Base-by-base conservation (phyloP, 2,888 invertebrate species). In the Athalia circularis region DNA sequence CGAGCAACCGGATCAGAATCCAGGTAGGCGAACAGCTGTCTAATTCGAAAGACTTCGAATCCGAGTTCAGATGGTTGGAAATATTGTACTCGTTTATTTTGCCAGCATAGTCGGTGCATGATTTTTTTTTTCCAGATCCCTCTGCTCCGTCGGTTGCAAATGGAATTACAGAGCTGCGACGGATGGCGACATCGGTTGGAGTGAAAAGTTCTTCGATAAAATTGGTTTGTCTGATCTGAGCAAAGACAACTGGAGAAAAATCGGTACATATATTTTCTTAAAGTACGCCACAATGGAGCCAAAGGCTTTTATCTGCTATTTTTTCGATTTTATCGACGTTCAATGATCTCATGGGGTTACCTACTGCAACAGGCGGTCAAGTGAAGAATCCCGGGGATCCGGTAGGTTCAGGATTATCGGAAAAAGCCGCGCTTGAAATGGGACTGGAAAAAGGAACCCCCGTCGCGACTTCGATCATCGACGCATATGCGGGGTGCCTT, bases 401-500 rank as follows among this genome's bases (percentile, higher is more conserved):
- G 0, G 94, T 96, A 85, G 96, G 95, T 3, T 86, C 87, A 0
- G 94, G 95, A 52, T 87, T 97, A 50, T 93, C 93, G 8, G 83
- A 87, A 57, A 89, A 91, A 81, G 94, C 95, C 59, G 97, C 98
- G 2, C 83, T 87, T 45, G 93, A 93, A 83, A 90, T 98, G 77
- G 95, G 95, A 3, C 91, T 99, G 7, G 84, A 90, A 11, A 91
- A 93, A 6, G 94, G 95, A 8, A 97, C 95, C 15, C 93, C 96
- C 6, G 97, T 99, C 2, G 97, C 95, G 5, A 93, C 96, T 11
- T 97, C 98, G 0, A 93, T 98, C 80, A 98, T 99, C 83, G 99
- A 99, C 91, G 99, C 99, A 0, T 98, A 99, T 91, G 97, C 98
- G 76, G 99, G 98, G 45, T 97, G 96, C 0, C 91, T 99, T 79